Percentiles rank a stretch among this genome's conserved stretches.
These are phyloP conservation scores for Clarias batrachus DNA, from an alignment of 2,113 vertebrate species.

Conservation along the genomic window DNA sequence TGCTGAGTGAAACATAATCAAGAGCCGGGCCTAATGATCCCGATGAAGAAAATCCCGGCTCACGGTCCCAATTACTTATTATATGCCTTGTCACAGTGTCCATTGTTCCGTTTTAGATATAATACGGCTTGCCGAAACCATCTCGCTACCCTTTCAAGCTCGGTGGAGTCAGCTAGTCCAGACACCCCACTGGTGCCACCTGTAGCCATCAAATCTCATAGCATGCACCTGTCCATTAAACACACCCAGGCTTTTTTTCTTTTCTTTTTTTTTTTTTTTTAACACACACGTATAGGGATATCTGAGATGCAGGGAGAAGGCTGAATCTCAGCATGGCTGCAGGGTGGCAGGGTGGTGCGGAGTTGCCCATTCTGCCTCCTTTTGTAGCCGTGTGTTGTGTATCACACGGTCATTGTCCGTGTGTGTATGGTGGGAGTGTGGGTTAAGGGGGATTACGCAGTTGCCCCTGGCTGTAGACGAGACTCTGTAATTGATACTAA, in stretches of 20 bases:
- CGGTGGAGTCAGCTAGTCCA: constrained; percentile 73
- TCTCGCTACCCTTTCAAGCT: constrained; percentile 63
- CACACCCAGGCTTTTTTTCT: constrained; percentile 56
- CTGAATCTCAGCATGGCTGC: constrained; percentile 50
- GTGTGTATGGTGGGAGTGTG: constrained; percentile 69
- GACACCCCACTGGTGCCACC: constrained; percentile 72
- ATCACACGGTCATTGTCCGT: constrained; percentile 63
- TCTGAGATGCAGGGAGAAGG: constrained; percentile 65
- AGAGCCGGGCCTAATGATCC: constrained; percentile 62
- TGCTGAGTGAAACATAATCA: constrained; percentile 66
- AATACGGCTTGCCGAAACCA: constrained; percentile 67
- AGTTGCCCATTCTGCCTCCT: constrained; percentile 29
- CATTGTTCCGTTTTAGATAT: constrained; percentile 71
- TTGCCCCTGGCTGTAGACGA: constrained; percentile 60
- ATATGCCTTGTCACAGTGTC: constrained; percentile 70
- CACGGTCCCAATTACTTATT: constrained; percentile 70
- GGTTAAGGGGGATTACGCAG: constrained; percentile 67
- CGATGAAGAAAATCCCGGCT: constrained; percentile 63
- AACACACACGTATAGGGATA: constrained; percentile 64
- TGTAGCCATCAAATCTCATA: constrained; percentile 61
- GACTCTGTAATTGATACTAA: constrained; percentile 68
- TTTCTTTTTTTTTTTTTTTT: constrained; percentile 67
- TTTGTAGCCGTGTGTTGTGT: constrained; percentile 63
- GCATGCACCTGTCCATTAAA: constrained; percentile 35
- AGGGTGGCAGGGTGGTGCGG: constrained; percentile 48